These are phyloP conservation scores for Sinhomidia bicolor DNA, from an alignment of 2,888 invertebrate species.

Conservation along the genomic window DNA sequence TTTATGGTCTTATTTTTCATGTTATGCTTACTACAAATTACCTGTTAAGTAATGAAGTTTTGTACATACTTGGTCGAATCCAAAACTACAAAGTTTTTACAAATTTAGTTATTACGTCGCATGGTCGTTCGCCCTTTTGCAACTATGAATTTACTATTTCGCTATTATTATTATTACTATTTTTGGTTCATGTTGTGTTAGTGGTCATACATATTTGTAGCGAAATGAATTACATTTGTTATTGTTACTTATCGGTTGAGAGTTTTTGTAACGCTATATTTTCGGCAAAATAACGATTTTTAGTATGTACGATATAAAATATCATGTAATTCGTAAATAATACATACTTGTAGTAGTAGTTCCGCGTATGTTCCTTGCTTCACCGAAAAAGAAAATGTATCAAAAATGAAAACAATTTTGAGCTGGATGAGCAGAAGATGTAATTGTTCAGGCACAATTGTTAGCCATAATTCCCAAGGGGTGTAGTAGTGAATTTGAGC, in stretches of 20 bases:
- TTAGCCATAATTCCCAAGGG: too few species aligned
- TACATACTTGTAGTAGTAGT: constrained; percentile 38
- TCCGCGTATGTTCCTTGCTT: constrained; percentile 73
- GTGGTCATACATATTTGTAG: neutral
- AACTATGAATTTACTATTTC: neutral
- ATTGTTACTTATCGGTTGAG: constrained; percentile 14
- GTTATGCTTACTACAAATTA: constrained; percentile 43
- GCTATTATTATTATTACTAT: neutral
- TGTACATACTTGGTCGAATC: neutral
- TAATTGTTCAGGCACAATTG: too few species aligned
- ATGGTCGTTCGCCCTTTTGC: neutral
- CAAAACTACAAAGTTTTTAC: constrained; percentile 8
- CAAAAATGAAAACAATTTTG: neutral
- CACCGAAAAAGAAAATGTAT: constrained; percentile 38
- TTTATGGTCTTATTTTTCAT: constrained; percentile 5
- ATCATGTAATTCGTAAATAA: constrained; percentile 9
- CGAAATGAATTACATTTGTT: neutral
- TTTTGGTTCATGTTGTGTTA: constrained; percentile 28
- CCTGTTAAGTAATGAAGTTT: constrained; percentile 6
- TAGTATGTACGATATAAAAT: neutral
- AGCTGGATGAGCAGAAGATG: neutral
- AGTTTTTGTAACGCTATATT: constrained; percentile 26
- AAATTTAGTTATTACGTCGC: constrained; percentile 30
- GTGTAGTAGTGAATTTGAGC: too few species aligned
- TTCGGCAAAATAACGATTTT: neutral